Percentiles rank a stretch among this genome's conserved stretches.
phyloP scores from a whole-genome alignment of 2,113 vertebrate species.

The Siniperca chuatsi region DNA sequence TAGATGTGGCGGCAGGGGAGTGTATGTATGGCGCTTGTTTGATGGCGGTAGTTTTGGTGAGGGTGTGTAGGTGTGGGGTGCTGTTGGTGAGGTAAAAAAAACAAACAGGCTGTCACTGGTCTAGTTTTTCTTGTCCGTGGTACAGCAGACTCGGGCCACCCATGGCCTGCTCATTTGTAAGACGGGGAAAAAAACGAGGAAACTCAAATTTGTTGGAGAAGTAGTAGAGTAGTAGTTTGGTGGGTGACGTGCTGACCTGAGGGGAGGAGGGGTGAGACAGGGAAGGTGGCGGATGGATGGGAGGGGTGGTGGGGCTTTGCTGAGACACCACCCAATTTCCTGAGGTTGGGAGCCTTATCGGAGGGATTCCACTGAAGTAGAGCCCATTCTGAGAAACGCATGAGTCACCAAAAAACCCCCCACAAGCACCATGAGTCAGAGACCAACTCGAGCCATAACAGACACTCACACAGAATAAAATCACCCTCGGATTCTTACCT shows the following conservation, averaged over 20 bases:
- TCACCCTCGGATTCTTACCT: conserved; percentile 26
- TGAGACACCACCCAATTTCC: conserved; percentile 39
- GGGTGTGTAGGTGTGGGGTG: conserved; percentile 72
- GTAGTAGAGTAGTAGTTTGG: background rate
- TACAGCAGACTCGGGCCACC: conserved; percentile 74
- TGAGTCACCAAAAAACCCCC: conserved; percentile 67
- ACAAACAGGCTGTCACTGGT: conserved; percentile 77
- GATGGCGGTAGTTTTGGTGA: conserved; percentile 76
- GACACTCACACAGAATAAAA: conserved; percentile 17
- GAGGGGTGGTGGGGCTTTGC: background rate
- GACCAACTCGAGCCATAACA: conserved; percentile 52
- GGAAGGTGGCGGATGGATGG: conserved; percentile 15
- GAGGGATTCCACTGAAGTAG: conserved; percentile 31
- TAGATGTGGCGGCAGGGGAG: conserved; percentile 71
- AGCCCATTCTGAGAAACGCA: conserved; percentile 69
- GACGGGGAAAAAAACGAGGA: conserved; percentile 14
- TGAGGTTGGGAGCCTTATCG: conserved; percentile 56
- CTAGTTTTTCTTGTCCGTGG: conserved; percentile 74
- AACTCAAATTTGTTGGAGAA: conserved; percentile 12
- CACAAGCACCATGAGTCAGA: conserved; percentile 66
- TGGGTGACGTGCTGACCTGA: conserved; percentile 36
- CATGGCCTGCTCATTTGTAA: conserved; percentile 64
- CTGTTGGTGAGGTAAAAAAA: conserved; percentile 75
- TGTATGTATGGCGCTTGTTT: conserved; percentile 72
- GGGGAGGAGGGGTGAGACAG: conserved; percentile 7